phyloP scores from a whole-genome alignment of 2,888 invertebrate species.

The Xylocampa areola region DNA sequence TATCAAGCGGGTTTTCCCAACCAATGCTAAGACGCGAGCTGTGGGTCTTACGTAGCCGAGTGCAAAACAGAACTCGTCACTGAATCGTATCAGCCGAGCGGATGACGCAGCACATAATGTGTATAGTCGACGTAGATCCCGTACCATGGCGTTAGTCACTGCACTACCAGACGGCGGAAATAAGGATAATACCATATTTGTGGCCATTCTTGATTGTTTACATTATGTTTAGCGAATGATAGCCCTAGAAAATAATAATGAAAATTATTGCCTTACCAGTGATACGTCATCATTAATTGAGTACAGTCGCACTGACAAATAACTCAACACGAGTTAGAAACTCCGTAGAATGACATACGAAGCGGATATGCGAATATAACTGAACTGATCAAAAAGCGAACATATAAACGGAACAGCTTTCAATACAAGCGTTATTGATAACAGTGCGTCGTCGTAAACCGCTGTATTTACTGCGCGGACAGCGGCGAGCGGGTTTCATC shows the following conservation, averaged over 20 bases:
- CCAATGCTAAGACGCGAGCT: constrained; percentile 13
- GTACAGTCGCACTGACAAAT: constrained; percentile 33
- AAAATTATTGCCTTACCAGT: constrained; percentile 5
- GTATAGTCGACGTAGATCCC: constrained; percentile 43
- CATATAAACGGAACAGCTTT: constrained; percentile 69
- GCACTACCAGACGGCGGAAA: constrained; percentile 50
- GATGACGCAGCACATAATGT: constrained; percentile 51
- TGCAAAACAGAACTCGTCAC: constrained; percentile 50
- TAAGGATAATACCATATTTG: constrained; percentile 53
- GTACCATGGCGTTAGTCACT: constrained; percentile 54
- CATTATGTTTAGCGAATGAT: constrained; percentile 4
- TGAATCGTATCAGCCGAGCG: constrained; percentile 21
- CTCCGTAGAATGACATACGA: constrained; percentile 44
- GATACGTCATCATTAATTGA: too few relatives aligned
- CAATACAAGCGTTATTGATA: constrained; percentile 79
- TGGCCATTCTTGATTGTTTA: constrained; percentile 27
- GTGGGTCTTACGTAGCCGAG: constrained; percentile 21
- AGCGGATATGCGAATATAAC: constrained; percentile 58
- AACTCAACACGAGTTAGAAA: constrained; percentile 33
- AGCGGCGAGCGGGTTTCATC: constrained; percentile 69
- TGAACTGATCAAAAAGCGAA: constrained; percentile 54
- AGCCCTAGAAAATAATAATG: constrained; percentile 29
- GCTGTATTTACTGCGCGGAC: constrained; percentile 79
- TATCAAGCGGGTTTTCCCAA: constrained; percentile 33
- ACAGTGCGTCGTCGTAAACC: constrained; percentile 76